Percentiles rank a stretch among this genome's conserved stretches.
phyloP scores from a whole-genome alignment of 2,888 invertebrate species.

The Cryptosula pallasiana region DNA sequence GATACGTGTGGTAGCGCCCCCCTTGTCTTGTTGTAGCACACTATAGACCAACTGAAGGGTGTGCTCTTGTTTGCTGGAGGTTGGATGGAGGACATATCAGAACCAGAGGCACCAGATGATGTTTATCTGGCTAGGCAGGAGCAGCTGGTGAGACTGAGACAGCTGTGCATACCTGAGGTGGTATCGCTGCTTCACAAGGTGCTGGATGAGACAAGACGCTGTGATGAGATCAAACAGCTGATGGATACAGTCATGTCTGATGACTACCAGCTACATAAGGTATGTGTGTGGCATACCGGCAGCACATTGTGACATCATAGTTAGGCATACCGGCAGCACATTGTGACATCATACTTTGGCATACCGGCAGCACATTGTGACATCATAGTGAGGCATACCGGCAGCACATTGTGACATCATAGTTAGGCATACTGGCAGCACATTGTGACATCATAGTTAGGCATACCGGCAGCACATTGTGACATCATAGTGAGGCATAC shows the following conservation, averaged over 20 bases:
- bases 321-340: too few species aligned
- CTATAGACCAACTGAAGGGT: background rate
- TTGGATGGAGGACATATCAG: slow-evolving; percentile 21
- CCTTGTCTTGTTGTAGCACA: background rate
- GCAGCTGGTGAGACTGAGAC: slow-evolving; percentile 70
- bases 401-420: too few species aligned
- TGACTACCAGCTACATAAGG: slow-evolving; percentile 72
- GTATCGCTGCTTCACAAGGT: slow-evolving; percentile 73
- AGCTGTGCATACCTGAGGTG: slow-evolving; percentile 77
- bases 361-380: too few species aligned
- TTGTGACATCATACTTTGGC: too few species aligned
- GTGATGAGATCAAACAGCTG: slow-evolving; percentile 72
- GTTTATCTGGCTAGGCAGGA: background rate
- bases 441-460: too few species aligned
- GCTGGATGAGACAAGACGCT: slow-evolving; percentile 68
- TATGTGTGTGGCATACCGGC: slow-evolving; percentile 53
- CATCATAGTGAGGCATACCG: too few species aligned
- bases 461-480: too few species aligned
- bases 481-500: too few species aligned
- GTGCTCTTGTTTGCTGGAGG: slow-evolving; percentile 20
- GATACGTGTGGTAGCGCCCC: too few species aligned
- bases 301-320: too few species aligned
- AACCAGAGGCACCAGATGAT: background rate
- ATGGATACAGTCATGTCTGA: slow-evolving; percentile 76
- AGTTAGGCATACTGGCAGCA: too few species aligned